Evolutionary conservation across 2,113 vertebrate genomes (phyloP).

Genomic region (Alligator sinensis): DNA sequence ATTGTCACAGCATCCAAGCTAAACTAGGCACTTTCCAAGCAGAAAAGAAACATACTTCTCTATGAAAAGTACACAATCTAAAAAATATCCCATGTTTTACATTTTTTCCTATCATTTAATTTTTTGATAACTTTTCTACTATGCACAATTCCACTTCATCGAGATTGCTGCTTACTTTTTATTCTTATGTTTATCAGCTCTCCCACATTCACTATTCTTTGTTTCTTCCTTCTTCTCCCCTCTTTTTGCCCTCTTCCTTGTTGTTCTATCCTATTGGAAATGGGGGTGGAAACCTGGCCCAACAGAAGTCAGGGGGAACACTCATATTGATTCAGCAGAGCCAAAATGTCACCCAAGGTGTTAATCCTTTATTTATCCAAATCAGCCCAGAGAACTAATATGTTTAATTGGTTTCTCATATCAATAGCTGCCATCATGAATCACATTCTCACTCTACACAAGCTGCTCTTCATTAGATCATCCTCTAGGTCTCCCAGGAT

Average conservation of each 20-base stretch:
- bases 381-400: neutral
- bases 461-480: neutral
- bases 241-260: neutral
- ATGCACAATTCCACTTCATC: rapidly evolving
- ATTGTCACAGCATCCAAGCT: rapidly evolving
- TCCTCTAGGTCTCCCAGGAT: neutral
- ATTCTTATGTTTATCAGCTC: neutral
- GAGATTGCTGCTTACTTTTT: neutral
- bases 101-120: neutral
- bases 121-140: neutral
- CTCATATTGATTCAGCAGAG: neutral
- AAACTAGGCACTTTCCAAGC: neutral
- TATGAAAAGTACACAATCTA: rapidly evolving
- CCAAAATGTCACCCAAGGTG: neutral
- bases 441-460: neutral
- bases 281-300: neutral
- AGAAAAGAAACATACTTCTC: rapidly evolving
- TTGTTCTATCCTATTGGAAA: neutral
- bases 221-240: neutral
- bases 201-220: neutral
- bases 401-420: neutral
- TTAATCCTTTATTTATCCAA: neutral
- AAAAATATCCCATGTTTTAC: neutral
- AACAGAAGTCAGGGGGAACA: neutral
- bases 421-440: neutral